Evolutionary conservation across 2,797 vertebrate genomes (phyloP).

Genomic region (Xenopus petersii): DNA sequence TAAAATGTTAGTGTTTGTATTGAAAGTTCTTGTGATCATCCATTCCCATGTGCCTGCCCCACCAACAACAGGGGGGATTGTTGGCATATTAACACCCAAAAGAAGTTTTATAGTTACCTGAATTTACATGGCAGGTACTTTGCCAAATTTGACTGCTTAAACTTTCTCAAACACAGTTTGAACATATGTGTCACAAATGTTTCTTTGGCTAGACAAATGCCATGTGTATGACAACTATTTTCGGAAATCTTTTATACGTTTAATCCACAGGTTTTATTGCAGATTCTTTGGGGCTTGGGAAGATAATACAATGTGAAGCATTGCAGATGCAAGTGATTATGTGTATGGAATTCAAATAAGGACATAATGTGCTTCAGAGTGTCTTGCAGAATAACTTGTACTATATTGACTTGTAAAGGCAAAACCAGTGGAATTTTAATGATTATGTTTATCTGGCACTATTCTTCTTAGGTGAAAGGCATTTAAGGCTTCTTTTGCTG

Average conservation of each 20-base stretch:
- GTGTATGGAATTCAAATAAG: constrained; percentile 36
- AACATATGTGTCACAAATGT: too few species aligned
- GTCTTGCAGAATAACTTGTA: constrained; percentile 20
- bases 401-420: constrained; percentile 10
- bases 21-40: too few species aligned
- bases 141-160: too few species aligned
- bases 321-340: constrained; percentile 41
- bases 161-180: too few species aligned
- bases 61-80: too few species aligned
- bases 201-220: too few species aligned
- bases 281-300: constrained; percentile 4
- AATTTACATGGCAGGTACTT: too few species aligned
- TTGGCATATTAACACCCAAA: too few species aligned
- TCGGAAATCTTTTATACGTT: not conserved
- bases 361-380: constrained; percentile 28
- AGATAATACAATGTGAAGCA: constrained; percentile 21
- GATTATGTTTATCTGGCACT: constrained; percentile 7
- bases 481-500: constrained; percentile 3
- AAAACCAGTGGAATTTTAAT: constrained; percentile 23
- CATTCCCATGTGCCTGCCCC: too few species aligned
- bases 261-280: not conserved
- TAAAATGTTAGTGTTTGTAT: too few species aligned
- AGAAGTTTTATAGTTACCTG: too few species aligned
- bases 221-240: not conserved
- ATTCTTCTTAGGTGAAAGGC: constrained; percentile 12